phyloP scores from a whole-genome alignment of 2,888 invertebrate genomes.

The Lordiphosa andalusiaca region DNA sequence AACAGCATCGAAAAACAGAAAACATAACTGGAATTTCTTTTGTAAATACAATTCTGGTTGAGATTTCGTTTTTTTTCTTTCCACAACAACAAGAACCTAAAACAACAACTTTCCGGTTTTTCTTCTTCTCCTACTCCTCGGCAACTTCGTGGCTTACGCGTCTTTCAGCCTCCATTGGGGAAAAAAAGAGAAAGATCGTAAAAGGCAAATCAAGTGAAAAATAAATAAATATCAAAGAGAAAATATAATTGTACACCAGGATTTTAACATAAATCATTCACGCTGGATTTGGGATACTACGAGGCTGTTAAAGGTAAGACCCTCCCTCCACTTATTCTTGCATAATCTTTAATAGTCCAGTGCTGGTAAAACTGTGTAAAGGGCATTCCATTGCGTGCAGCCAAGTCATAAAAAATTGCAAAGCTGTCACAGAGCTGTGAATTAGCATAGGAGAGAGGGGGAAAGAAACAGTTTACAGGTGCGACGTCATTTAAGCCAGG shows the following conservation, averaged over 20 bases:
- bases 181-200: conserved; percentile 24
- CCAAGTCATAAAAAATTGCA: conserved; percentile 3
- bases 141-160: conserved; percentile 68
- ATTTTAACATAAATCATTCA: conserved; percentile 75
- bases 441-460: conserved; percentile 25
- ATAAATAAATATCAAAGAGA: conserved; percentile 40
- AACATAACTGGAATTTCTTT: conserved; percentile 16
- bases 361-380: conserved; percentile 6
- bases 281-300: conserved; percentile 81
- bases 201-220: conserved; percentile 39
- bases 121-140: conserved; percentile 25
- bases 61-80: conserved; percentile 12
- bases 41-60: conserved; percentile 14
- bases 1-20: conserved; percentile 24
- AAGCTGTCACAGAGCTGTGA: conserved; percentile 9
- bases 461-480: conserved; percentile 23
- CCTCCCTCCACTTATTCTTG: conserved; percentile 3
- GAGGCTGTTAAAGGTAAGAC: conserved; percentile 80
- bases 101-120: conserved; percentile 71
- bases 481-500: conserved; percentile 48
- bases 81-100: conserved; percentile 28
- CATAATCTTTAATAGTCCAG: conserved; percentile 1
- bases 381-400: conserved; percentile 8
- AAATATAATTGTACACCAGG: conserved; percentile 43
- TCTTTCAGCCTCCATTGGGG: conserved; percentile 35